Percentiles rank a stretch among this genome's conserved stretches.
These are phyloP conservation scores for Malthinus flaveolus DNA, from an alignment of 2,888 invertebrate species.

Conservation along the genomic window DNA sequence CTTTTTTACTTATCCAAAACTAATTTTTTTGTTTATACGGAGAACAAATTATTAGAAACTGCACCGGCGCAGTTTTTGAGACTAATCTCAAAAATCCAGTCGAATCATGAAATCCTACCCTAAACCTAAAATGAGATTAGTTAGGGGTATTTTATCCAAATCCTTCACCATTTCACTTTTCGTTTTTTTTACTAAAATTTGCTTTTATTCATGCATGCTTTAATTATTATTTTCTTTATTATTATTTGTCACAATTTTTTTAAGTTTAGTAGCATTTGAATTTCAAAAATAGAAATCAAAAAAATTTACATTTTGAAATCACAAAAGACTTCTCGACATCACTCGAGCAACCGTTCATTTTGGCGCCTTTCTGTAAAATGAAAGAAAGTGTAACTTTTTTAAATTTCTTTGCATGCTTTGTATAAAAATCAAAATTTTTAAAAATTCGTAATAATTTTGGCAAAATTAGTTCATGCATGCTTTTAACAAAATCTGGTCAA, in stretches of 20 bases:
- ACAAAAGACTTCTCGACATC: not conserved
- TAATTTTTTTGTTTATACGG: not conserved
- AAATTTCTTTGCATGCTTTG: not conserved
- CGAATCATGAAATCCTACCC: slow-evolving; percentile 29
- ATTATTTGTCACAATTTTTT: slow-evolving; percentile 30
- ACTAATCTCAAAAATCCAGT: slow-evolving; percentile 25
- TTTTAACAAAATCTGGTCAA: slow-evolving; percentile 3
- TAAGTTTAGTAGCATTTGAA: slow-evolving; percentile 7
- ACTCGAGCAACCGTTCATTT: not conserved
- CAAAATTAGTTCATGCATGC: slow-evolving; percentile 17
- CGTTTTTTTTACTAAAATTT: slow-evolving; percentile 42
- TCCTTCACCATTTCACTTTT: slow-evolving; percentile 46
- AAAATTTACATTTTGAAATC: not conserved
- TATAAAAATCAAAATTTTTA: slow-evolving; percentile 2
- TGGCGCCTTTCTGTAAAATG: not conserved
- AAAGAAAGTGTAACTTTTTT: not conserved
- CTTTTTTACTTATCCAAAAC: not conserved
- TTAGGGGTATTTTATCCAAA: slow-evolving; percentile 45
- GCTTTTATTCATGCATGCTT: slow-evolving; percentile 44
- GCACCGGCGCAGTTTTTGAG: not conserved
- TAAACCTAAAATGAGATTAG: slow-evolving; percentile 40
- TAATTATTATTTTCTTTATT: slow-evolving; percentile 34
- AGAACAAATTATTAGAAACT: not conserved
- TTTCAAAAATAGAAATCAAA: not conserved
- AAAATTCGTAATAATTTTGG: slow-evolving; percentile 2